These are phyloP conservation scores for Itoplectis maculator DNA, from an alignment of 2,888 invertebrate genomes.

Conservation along the genomic window DNA sequence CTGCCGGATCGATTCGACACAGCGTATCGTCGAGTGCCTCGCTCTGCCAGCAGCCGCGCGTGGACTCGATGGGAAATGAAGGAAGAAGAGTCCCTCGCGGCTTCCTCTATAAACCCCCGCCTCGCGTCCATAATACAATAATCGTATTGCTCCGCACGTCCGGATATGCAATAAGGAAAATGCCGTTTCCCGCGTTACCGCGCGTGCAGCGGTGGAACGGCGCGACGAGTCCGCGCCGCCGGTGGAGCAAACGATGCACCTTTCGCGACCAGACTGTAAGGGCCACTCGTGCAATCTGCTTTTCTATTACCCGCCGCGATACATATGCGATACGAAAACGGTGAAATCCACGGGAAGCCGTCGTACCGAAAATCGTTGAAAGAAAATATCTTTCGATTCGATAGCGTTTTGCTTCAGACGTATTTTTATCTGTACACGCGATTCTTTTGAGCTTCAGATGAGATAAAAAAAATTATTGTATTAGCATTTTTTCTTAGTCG, in stretches of 20 bases:
- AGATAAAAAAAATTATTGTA: background rate
- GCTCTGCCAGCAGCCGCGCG: conserved; percentile 15
- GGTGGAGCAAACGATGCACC: conserved; percentile 8
- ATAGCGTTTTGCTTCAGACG: background rate
- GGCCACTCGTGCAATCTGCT: conserved; percentile 4
- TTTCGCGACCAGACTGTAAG: conserved; percentile 1
- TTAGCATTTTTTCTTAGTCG: no score
- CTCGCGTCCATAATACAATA: conserved; percentile 74
- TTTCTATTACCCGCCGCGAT: conserved; percentile 5
- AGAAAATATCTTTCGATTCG: background rate
- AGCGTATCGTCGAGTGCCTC: conserved; percentile 51
- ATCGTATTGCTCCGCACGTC: conserved; percentile 78
- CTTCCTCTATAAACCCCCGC: conserved; percentile 28
- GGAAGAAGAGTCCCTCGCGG: conserved; percentile 46
- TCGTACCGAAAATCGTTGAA: background rate
- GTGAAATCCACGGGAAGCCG: background rate
- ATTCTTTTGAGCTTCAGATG: background rate
- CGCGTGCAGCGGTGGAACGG: conserved; percentile 19
- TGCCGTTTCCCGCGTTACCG: conserved; percentile 68
- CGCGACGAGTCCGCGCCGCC: background rate
- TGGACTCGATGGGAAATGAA: conserved; percentile 55
- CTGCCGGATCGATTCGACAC: conserved; percentile 50
- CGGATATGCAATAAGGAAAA: conserved; percentile 76
- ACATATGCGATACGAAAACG: conserved; percentile 3
- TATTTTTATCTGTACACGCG: background rate